Evolutionary conservation across 30 jellyfish, hydroid and myxozoan species (phyloP).

Genomic region (Pelagia noctiluca): DNA sequence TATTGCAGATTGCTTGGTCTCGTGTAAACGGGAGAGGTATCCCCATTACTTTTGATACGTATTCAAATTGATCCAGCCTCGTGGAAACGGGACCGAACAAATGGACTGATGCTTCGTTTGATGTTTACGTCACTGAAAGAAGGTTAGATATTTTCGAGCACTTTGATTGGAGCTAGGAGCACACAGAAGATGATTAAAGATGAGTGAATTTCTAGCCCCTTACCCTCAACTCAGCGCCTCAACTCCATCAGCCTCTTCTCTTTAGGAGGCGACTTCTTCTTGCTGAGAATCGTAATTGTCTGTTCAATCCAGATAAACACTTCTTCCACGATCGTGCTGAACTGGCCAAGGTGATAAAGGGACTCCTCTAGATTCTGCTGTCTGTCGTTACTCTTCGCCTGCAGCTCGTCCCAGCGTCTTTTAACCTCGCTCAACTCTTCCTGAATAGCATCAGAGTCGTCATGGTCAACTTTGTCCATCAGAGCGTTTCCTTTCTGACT

Average conservation of each 20-base stretch:
- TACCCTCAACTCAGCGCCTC: constrained; percentile 86
- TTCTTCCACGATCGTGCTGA: constrained; percentile 91
- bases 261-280: constrained; percentile 65
- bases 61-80: no score
- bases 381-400: constrained; percentile 72
- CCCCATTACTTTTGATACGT: no score
- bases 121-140: no score
- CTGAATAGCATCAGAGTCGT: constrained; percentile 74
- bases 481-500: constrained; percentile 82
- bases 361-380: constrained; percentile 92
- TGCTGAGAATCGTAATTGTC: constrained; percentile 67
- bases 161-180: no score
- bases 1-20: no score
- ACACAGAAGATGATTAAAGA: no score
- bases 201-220: no score
- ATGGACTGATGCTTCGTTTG: no score
- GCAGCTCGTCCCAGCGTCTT: constrained; percentile 91
- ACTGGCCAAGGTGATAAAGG: constrained; percentile 84
- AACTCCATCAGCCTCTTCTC: constrained; percentile 88
- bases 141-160: no score
- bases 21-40: no score
- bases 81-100: no score
- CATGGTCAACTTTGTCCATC: constrained; percentile 83
- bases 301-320: constrained; percentile 82
- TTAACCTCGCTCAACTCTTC: constrained; percentile 74